Conservation (phyloP, 2,113 vertebrate species). For the Mus spicilegus region DNA sequence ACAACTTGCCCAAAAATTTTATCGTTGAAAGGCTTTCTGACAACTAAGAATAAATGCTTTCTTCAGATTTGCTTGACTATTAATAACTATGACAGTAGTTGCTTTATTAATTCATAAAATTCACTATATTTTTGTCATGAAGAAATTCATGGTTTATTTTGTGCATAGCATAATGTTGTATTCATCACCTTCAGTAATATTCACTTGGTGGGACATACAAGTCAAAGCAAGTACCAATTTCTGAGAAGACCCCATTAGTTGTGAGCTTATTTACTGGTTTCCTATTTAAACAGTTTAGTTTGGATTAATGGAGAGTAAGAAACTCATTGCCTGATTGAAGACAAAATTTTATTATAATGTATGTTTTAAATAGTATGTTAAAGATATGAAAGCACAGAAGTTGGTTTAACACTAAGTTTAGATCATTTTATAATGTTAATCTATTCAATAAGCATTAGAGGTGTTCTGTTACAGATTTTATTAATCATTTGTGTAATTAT, state of each 20-base stretch:
- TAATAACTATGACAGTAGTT: conserved; percentile 69
- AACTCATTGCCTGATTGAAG: conserved; percentile 43
- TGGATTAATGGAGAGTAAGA: conserved; percentile 44
- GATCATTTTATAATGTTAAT: background rate
- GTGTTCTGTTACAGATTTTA: background rate
- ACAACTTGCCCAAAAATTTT: background rate
- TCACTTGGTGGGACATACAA: conserved; percentile 85
- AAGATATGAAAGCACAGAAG: background rate
- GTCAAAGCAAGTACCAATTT: conserved; percentile 71
- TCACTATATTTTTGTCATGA: conserved; percentile 39
- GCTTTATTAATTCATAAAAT: conserved; percentile 74
- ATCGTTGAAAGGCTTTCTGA: background rate
- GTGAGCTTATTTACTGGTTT: conserved; percentile 72
- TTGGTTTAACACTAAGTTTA: background rate
- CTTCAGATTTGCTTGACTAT: conserved; percentile 13
- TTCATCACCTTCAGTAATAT: conserved; percentile 80
- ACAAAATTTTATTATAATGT: background rate
- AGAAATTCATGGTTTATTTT: conserved; percentile 67
- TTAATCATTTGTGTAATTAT: conserved; percentile 56
- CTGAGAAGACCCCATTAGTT: conserved; percentile 59
- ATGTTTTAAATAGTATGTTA: background rate
- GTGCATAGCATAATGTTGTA: conserved; percentile 75
- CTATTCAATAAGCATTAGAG: background rate
- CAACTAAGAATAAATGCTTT: background rate
- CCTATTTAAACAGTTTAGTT: conserved; percentile 72